Conservation (phyloP, 1,140 invertebrate genomes). For the Euglossa dilemma region DNA sequence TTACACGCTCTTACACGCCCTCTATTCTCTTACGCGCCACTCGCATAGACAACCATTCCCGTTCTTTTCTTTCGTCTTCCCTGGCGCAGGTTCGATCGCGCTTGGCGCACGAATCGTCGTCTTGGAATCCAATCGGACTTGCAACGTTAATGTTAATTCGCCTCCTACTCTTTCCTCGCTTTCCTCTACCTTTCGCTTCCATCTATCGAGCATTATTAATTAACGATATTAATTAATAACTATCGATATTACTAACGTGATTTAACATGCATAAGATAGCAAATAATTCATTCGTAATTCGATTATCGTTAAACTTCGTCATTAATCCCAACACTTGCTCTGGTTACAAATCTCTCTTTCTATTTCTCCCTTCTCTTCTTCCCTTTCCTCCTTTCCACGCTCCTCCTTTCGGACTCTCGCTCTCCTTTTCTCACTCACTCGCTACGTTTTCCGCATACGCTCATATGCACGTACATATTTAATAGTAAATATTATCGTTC, state of each 20-base stretch:
- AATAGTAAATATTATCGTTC: conserved; percentile 79
- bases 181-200: too few relatives aligned
- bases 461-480: conserved; percentile 66
- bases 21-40: too few relatives aligned
- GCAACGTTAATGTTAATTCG: neutral
- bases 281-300: neutral
- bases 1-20: too few relatives aligned
- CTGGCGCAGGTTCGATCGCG: neutral
- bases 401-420: conserved; percentile 18
- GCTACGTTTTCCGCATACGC: conserved; percentile 23
- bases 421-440: conserved; percentile 48
- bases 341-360: too few relatives aligned
- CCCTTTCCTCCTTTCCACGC: neutral
- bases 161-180: neutral
- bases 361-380: neutral
- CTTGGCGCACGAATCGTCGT: neutral
- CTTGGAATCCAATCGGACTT: neutral
- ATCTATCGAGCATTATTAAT: conserved; percentile 14
- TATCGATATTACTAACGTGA: neutral
- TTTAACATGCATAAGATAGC: neutral
- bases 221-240: conserved; percentile 14
- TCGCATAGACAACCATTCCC: neutral
- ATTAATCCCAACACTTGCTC: neutral
- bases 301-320: neutral
- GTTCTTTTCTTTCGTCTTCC: neutral